Conservation (phyloP, 2,888 invertebrate genomes). For the Leptinotarsa tumamoca region DNA sequence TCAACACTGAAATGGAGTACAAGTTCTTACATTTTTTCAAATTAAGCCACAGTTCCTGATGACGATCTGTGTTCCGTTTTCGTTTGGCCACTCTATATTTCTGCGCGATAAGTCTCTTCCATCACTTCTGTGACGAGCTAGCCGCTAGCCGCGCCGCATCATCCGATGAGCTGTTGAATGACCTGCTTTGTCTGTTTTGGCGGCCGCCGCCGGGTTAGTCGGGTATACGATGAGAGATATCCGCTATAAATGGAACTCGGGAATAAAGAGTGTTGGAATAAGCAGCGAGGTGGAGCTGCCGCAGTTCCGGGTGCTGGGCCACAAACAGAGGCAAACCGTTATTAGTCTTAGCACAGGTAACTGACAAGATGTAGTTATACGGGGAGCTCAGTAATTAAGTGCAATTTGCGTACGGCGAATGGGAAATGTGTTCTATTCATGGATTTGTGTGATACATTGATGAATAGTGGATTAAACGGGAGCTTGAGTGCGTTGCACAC, state of each 20-base stretch:
- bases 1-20: too few species aligned
- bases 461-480: neutral
- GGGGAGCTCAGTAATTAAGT: conserved; percentile 15
- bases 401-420: conserved; percentile 2
- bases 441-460: neutral
- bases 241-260: conserved; percentile 96
- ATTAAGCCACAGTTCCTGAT: too few species aligned
- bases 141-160: conserved; percentile 26
- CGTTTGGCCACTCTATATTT: too few species aligned
- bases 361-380: conserved; percentile 16
- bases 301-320: conserved; percentile 96
- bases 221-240: conserved; percentile 98
- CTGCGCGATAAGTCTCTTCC: neutral
- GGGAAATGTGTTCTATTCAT: conserved; percentile 12
- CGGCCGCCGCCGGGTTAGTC: conserved; percentile 73
- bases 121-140: conserved; percentile 15
- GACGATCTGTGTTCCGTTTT: too few species aligned
- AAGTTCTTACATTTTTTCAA: too few species aligned
- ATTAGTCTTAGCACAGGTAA: conserved; percentile 97
- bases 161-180: conserved; percentile 60
- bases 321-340: conserved; percentile 94
- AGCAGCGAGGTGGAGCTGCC: conserved; percentile 96
- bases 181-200: conserved; percentile 68
- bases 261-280: conserved; percentile 93
- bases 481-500: neutral